These are phyloP conservation scores for Styela plicata DNA, from an alignment of 23 tunicate species.

Conservation along the genomic window DNA sequence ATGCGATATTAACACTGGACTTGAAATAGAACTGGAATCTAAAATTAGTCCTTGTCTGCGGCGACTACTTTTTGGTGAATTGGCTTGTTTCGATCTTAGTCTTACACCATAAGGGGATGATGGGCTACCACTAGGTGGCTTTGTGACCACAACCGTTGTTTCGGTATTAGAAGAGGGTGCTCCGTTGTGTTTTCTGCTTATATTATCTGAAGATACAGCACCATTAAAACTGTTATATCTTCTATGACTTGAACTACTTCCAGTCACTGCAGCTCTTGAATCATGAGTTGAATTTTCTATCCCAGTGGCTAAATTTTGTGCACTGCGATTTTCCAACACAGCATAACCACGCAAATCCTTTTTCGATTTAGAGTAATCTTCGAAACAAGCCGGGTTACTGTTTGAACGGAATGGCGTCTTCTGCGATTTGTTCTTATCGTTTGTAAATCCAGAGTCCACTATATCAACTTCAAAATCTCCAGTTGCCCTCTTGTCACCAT, in stretches of 20 bases:
- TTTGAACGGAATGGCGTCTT: slow-evolving; percentile 14
- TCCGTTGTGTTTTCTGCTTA: not conserved
- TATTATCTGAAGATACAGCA: not conserved
- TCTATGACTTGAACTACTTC: not conserved
- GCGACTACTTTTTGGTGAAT: slow-evolving; percentile 11
- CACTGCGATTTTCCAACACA: not conserved
- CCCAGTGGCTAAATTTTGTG: not conserved
- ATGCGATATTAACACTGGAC: slow-evolving; percentile 25
- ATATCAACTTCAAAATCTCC: not conserved
- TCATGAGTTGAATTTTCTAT: not conserved
- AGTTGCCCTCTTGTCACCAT: not conserved
- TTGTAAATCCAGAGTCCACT: not conserved
- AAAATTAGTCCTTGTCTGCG: slow-evolving; percentile 14
- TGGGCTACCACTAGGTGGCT: slow-evolving; percentile 17
- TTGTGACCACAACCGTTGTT: not conserved
- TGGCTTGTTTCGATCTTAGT: slow-evolving; percentile 10
- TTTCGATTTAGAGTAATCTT: slow-evolving; percentile 8
- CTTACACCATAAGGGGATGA: slow-evolving; percentile 10
- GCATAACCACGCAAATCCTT: not conserved
- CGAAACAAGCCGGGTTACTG: slow-evolving; percentile 22
- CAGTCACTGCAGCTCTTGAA: not conserved
- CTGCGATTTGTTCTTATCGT: not conserved
- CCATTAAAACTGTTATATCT: not conserved
- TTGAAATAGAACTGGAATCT: slow-evolving; percentile 22
- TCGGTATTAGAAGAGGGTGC: not conserved